phyloP scores from a whole-genome alignment of 35 echinoderm and acorn worm genomes.

The Strongylocentrotus purpuratus region DNA sequence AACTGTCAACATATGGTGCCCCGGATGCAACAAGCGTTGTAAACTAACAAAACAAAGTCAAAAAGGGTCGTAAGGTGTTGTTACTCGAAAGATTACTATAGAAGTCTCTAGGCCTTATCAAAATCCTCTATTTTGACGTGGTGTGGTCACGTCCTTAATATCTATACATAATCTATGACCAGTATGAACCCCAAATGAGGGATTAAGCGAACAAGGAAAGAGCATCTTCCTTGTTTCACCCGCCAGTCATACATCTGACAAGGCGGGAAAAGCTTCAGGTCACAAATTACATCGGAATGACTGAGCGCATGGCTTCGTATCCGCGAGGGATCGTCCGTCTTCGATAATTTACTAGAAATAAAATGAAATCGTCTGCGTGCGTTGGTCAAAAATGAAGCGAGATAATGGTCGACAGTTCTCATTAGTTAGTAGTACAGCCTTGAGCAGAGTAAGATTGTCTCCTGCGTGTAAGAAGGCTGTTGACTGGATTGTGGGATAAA shows the following conservation, averaged over 20 bases:
- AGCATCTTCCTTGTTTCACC: neutral
- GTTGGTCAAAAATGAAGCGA: neutral
- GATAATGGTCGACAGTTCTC: neutral
- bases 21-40: no score
- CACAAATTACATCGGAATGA: neutral
- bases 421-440: neutral
- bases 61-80: no score
- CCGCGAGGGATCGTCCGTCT: neutral
- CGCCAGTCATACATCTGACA: neutral
- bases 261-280: neutral
- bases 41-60: no score
- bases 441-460: neutral
- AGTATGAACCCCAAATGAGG: neutral
- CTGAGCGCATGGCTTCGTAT: neutral
- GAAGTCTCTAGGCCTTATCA: neutral
- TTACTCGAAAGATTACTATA: no score
- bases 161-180: neutral
- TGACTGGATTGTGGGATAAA: neutral
- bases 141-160: neutral
- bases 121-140: neutral
- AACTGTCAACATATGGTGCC: no score
- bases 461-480: neutral
- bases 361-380: neutral
- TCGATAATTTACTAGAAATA: no score
- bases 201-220: neutral